phyloP scores from a whole-genome alignment of 2,888 invertebrate genomes.

The Cryptus viduatorius region DNA sequence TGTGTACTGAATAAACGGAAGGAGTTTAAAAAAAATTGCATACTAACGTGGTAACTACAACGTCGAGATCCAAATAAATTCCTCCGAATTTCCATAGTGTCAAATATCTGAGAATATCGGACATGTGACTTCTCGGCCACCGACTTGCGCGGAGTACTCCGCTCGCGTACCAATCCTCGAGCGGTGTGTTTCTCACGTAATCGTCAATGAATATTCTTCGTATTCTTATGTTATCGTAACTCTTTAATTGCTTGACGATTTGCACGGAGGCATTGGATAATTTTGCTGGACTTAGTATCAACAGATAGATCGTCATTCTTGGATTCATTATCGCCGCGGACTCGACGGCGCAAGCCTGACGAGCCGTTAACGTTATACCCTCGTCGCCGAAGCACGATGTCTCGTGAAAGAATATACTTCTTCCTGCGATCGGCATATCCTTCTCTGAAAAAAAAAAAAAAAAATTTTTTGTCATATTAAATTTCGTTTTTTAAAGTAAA shows the following conservation, averaged over 20 bases:
- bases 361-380: slow-evolving; percentile 84
- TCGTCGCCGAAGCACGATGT: slow-evolving; percentile 87
- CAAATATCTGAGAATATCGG: slow-evolving; percentile 88
- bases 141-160: slow-evolving; percentile 86
- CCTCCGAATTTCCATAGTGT: slow-evolving; percentile 92
- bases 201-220: slow-evolving; percentile 85
- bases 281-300: slow-evolving; percentile 86
- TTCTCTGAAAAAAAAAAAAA: slow-evolving; percentile 67
- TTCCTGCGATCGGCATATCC: slow-evolving; percentile 78
- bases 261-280: slow-evolving; percentile 77
- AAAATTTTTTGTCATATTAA: neutral
- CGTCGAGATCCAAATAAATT: slow-evolving; percentile 91
- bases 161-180: slow-evolving; percentile 86
- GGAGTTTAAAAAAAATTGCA: neutral
- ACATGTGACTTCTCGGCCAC: slow-evolving; percentile 88
- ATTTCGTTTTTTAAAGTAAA: neutral
- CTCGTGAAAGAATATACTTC: slow-evolving; percentile 89
- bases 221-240: slow-evolving; percentile 86
- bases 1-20: neutral
- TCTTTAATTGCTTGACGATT: slow-evolving; percentile 82
- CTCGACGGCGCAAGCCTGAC: slow-evolving; percentile 90
- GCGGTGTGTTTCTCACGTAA: slow-evolving; percentile 87
- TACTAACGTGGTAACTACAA: slow-evolving; percentile 87
- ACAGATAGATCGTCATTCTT: slow-evolving; percentile 86
- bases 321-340: slow-evolving; percentile 89